These are phyloP conservation scores for Macrotis lagotis DNA, from an alignment of 2,113 vertebrate species.

Conservation along the genomic window DNA sequence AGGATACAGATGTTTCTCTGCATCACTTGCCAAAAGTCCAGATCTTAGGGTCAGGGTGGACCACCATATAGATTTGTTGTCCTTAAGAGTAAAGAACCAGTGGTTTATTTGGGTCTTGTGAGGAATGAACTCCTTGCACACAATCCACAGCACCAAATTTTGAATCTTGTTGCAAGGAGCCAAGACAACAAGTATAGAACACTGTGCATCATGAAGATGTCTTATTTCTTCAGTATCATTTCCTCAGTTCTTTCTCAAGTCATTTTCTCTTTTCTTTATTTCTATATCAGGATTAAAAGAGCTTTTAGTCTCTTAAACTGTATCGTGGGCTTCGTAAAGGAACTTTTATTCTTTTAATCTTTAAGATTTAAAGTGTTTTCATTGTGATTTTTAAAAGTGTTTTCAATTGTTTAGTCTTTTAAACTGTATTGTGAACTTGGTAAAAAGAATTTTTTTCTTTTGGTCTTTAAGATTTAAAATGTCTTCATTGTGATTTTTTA, in stretches of 20 bases:
- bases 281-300: background rate
- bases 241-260: background rate
- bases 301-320: background rate
- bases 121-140: background rate
- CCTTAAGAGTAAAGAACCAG: background rate
- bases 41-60: background rate
- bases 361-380: background rate
- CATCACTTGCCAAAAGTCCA: background rate
- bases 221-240: background rate
- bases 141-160: background rate
- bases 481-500: background rate
- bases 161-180: background rate
- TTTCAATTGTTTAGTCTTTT: background rate
- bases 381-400: background rate
- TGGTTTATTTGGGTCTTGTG: background rate
- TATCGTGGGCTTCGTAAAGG: background rate
- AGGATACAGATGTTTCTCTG: background rate
- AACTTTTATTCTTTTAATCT: background rate
- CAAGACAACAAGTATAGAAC: background rate
- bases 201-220: background rate
- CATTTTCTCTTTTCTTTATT: background rate
- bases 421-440: background rate
- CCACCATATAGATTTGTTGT: background rate
- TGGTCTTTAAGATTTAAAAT: background rate
- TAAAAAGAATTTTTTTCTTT: background rate